Evolutionary conservation across 1,140 invertebrate species (phyloP).

Genomic region (Fragariocoptes setiger): DNA sequence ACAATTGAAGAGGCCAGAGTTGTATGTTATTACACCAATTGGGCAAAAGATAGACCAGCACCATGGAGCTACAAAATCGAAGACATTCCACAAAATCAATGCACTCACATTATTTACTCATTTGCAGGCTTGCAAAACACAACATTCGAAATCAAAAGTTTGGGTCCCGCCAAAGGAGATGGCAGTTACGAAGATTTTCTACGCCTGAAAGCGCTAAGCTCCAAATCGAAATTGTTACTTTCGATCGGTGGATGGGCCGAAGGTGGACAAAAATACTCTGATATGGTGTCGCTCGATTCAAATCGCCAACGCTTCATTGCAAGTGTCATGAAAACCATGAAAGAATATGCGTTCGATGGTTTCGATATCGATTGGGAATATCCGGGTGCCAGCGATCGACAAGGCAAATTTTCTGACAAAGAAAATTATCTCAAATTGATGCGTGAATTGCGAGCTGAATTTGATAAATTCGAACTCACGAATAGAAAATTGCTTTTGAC

Average conservation of each 20-base stretch:
- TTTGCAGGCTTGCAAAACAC: slow-evolving; percentile 55
- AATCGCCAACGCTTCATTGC: slow-evolving; percentile 14
- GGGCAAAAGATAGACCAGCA: slow-evolving; percentile 54
- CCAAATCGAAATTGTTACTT: slow-evolving; percentile 36
- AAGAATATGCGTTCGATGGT: slow-evolving; percentile 17
- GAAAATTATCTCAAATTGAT: slow-evolving; percentile 5
- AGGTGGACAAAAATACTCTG: slow-evolving; percentile 15
- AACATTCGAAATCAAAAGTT: slow-evolving; percentile 33
- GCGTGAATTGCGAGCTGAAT: slow-evolving; percentile 31
- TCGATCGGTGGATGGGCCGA: slow-evolving; percentile 30
- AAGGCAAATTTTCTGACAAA: slow-evolving; percentile 3
- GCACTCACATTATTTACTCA: slow-evolving; percentile 61
- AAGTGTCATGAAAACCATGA: slow-evolving; percentile 14
- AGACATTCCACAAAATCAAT: slow-evolving; percentile 43
- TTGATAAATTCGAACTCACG: slow-evolving; percentile 22
- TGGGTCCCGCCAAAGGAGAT: slow-evolving; percentile 27
- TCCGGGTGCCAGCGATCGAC: slow-evolving; percentile 27
- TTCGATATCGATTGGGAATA: slow-evolving; percentile 20
- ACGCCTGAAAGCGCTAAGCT: slow-evolving; percentile 15
- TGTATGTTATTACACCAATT: slow-evolving; percentile 17
- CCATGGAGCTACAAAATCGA: slow-evolving; percentile 42
- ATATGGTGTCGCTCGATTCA: slow-evolving; percentile 13
- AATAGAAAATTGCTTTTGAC: slow-evolving; percentile 18
- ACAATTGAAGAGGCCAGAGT: slow-evolving; percentile 7
- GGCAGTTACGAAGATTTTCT: background rate